These are phyloP conservation scores for Acleris laterana DNA, from an alignment of 2,888 invertebrate genomes.

Conservation along the genomic window DNA sequence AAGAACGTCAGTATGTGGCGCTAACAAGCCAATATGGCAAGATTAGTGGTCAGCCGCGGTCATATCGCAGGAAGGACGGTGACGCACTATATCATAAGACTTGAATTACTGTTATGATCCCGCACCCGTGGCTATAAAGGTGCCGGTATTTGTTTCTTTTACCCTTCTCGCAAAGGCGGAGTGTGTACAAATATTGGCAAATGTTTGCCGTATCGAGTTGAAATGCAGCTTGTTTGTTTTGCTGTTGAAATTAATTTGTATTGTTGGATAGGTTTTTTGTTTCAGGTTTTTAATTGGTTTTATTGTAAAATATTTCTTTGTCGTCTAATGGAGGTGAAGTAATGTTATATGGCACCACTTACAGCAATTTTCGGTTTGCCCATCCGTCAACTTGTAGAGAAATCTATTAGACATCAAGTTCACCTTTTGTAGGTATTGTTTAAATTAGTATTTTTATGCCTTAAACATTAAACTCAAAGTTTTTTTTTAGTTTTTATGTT, in stretches of 20 bases:
- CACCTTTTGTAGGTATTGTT: too few species aligned
- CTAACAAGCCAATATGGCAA: constrained; percentile 75
- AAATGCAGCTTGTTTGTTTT: background rate
- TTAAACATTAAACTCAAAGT: too few species aligned
- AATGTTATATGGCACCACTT: too few species aligned
- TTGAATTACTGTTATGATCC: constrained; percentile 71
- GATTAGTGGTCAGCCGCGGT: constrained; percentile 62
- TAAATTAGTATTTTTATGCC: too few species aligned
- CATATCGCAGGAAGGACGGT: constrained; percentile 45
- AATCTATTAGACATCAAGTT: too few species aligned
- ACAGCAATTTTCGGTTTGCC: too few species aligned
- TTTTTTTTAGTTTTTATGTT: too few species aligned
- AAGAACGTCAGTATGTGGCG: constrained; percentile 50
- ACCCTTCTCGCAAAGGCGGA: constrained; percentile 42
- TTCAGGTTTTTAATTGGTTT: too few species aligned
- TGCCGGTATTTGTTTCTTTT: constrained; percentile 50
- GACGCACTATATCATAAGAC: constrained; percentile 65
- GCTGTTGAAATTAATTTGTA: background rate
- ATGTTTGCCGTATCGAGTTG: constrained; percentile 3
- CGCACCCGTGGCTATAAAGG: constrained; percentile 54
- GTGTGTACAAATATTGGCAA: constrained; percentile 7
- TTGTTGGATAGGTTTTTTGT: background rate
- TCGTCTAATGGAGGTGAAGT: background rate
- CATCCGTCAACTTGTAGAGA: too few species aligned
- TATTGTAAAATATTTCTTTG: background rate